phyloP scores from a whole-genome alignment of 2,888 invertebrate genomes.

The Tachystola acroxantha region DNA sequence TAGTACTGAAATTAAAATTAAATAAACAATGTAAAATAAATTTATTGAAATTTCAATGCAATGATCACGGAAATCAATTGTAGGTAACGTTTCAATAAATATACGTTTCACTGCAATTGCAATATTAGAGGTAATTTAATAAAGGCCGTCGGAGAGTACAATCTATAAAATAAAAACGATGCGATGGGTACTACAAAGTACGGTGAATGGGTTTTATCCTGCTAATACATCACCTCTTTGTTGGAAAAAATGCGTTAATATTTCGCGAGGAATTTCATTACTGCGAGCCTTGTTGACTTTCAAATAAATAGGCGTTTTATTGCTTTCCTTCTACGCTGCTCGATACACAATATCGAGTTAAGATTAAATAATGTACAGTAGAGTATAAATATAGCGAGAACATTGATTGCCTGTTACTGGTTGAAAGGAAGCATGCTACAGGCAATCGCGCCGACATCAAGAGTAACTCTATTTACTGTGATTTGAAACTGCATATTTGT shows the following conservation, averaged over 20 bases:
- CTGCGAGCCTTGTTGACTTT: constrained; percentile 64
- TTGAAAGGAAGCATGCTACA: too few species aligned
- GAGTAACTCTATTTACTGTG: too few species aligned
- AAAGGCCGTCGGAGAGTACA: constrained; percentile 10
- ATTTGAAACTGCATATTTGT: too few species aligned
- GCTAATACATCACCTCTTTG: constrained; percentile 63
- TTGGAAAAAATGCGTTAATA: constrained; percentile 69
- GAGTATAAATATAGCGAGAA: too few species aligned
- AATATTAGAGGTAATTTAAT: constrained; percentile 11
- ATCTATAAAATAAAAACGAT: constrained; percentile 22
- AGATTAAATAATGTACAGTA: constrained; percentile 41
- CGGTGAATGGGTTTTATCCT: constrained; percentile 30
- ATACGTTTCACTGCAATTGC: background rate
- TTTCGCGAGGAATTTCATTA: constrained; percentile 73
- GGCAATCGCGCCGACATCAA: too few species aligned
- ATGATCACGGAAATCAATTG: too few species aligned
- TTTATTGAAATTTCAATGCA: too few species aligned
- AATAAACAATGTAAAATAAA: too few species aligned
- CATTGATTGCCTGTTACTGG: too few species aligned
- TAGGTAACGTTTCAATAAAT: too few species aligned
- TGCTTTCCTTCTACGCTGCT: constrained; percentile 57
- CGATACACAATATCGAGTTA: constrained; percentile 55
- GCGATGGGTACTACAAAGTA: constrained; percentile 23
- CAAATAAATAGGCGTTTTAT: constrained; percentile 73
- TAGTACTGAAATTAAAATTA: too few species aligned